A percentile compares a stretch with the other conserved stretches of the same genome.
phyloP scores from a whole-genome alignment of 2,888 invertebrate species.

The Chymomyza caudatula region DNA sequence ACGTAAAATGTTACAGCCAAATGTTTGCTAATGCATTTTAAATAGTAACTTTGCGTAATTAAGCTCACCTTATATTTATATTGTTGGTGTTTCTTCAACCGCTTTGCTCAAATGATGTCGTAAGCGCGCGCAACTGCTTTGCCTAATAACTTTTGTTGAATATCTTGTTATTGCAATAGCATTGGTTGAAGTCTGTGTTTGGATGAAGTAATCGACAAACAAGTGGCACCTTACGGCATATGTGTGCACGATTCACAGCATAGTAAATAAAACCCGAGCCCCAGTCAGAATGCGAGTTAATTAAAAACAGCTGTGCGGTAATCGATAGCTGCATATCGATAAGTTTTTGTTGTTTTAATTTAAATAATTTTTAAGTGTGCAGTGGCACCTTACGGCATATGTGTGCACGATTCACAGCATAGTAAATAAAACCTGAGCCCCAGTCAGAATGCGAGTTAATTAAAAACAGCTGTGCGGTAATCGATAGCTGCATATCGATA shows the following conservation, averaged over 20 bases:
- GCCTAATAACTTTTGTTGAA: background rate
- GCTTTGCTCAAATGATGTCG: background rate
- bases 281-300: background rate
- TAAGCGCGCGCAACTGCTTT: background rate
- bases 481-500: background rate
- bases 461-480: background rate
- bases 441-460: background rate
- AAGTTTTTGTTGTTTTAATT: background rate
- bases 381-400: background rate
- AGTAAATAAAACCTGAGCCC: slow-evolving; percentile 32
- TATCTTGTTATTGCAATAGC: background rate
- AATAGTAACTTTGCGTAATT: background rate
- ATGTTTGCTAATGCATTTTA: background rate
- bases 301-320: background rate
- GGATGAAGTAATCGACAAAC: slow-evolving; percentile 37
- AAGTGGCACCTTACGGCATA: background rate
- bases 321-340: background rate
- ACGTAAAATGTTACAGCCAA: background rate
- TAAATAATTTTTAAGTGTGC: no score
- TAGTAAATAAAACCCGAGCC: slow-evolving; percentile 36
- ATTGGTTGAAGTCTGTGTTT: background rate
- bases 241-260: slow-evolving; percentile 23
- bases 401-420: slow-evolving; percentile 28
- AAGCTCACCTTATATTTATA: background rate
- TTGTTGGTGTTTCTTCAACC: background rate